Base-by-base conservation (phyloP, 1,140 invertebrate genomes). In the Caerostris extrusa region DNA sequence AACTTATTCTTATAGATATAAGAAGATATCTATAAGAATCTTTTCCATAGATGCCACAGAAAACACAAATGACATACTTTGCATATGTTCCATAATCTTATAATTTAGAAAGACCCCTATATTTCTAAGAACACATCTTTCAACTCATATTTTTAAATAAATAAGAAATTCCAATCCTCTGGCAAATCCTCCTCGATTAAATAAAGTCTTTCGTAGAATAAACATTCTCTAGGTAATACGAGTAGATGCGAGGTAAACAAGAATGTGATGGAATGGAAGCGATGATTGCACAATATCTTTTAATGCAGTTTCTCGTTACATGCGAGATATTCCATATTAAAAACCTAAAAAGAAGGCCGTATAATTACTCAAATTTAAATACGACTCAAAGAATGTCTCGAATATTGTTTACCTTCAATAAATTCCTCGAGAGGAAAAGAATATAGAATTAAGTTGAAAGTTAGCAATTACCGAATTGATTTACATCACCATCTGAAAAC, bases 381-480 rank as follows among this genome's bases (percentile, higher is more conserved):
- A 50, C 34, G 71, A 77, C 34, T 77, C 10, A 50, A 77, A 53
- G 10, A 5, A 77, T 50, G 50, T 77, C 53, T 14, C 34, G 71
- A 34, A 53, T 50, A 77, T 53, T 77, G 71, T 53, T 77, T 77
- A 77, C 50, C 34, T 50, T 50, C 10, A 77, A 50, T 77, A 77
- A 77, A 77, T 53, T 77, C 71, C 34, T 8, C 19, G 7, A 50
- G 12, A 7, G 71, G 8, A 53, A 77, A 77, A 77, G 19, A 77
- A 77, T 5, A 50, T 50, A 77, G 71, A 77, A 77, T 77, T 77
- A 77, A 50, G 71, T 77, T 53, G 71, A 53, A 77, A 77, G 71
- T 77, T 53, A 77, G 71, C 71, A 77, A 77, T 77, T 77, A 77
- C 71, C 53, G 71, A 77, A 77, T 77, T 77, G 71, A 77, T 77